A percentile compares a stretch with the other conserved stretches of the same genome.
Evolutionary conservation across 2,797 vertebrate species (phyloP).

Genomic region (Spondyliosoma cantharus): DNA sequence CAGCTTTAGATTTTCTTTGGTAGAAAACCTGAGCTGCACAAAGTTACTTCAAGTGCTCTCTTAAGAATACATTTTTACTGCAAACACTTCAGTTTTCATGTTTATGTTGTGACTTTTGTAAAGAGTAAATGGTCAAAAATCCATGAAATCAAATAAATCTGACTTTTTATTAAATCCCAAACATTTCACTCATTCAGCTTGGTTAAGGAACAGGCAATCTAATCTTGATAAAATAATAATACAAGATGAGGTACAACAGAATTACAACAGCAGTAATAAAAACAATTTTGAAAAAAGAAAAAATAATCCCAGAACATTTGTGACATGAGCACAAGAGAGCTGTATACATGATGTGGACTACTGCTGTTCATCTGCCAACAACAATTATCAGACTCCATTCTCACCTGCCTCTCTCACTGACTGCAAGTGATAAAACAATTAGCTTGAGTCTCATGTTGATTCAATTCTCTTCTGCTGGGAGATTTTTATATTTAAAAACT

Average conservation of each 20-base stretch:
- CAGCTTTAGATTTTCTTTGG: too few relatives aligned
- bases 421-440: neutral
- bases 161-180: slow-evolving; percentile 72
- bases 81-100: too few relatives aligned
- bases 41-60: too few relatives aligned
- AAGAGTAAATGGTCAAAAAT: neutral
- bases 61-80: too few relatives aligned
- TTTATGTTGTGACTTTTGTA: too few relatives aligned
- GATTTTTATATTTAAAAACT: neutral
- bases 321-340: slow-evolving; percentile 25
- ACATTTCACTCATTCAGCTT: slow-evolving; percentile 63
- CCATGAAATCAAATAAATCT: slow-evolving; percentile 24
- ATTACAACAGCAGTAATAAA: slow-evolving; percentile 34
- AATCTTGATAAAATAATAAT: slow-evolving; percentile 55
- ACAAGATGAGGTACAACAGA: slow-evolving; percentile 47
- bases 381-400: neutral
- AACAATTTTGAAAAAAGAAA: neutral
- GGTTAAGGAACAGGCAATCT: slow-evolving; percentile 70
- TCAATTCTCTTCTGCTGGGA: neutral
- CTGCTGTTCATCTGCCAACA: neutral
- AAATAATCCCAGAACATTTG: neutral
- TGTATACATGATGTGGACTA: neutral
- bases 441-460: neutral
- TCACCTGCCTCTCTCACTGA: neutral
- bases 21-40: too few relatives aligned